Evolutionary conservation across 2,797 vertebrate genomes (phyloP), one percentile per base, ranked within the genome.

Genomic region (Lindbergichthys nudifrons): DNA sequence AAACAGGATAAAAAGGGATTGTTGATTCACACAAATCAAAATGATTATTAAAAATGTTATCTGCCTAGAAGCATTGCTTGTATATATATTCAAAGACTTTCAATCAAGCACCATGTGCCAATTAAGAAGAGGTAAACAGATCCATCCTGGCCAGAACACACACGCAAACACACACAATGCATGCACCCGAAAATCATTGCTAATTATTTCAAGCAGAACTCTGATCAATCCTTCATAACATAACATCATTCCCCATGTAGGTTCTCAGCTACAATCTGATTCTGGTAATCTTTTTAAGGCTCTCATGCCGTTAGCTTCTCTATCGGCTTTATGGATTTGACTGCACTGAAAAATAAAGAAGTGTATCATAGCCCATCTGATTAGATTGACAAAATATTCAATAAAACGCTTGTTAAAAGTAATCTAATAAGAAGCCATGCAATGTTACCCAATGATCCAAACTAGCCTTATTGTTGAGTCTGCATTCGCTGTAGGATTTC

Each of bases 201-300:
- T 97, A 98, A 98, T 98, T 96, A 96, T 96, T 96, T 97, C 95
- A 96, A 94, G 95, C 94, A 93, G 96, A 94, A 95, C 95, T 92
- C 92, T 95, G 95, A 98, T 98, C 97, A 97, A 97, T 98, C 96
- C 93, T 93, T 96, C 94, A 94, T 96, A 98, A 97, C 96, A 70
- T 82, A 95, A 93, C 89, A 96, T 96, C 96, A 95, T 95, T 95
- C 94, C 93, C 91, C 91, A 90, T 96, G 95, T 96, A 96, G 87
- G 93, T 95, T 94, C 90, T 88, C 80, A 43, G 81, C 93, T 89
- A 86, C 91, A 96, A 96, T 97, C 94, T 93, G 93, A 96, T 97
- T 96, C 93, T 92, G 90, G 93, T 95, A 95, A 95, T 96, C 94
- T 96, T 96, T 96, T 95, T 96, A 95, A 95, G 93, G 92, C 90